Evolutionary conservation across 2,888 invertebrate species (phyloP), one percentile per base, ranked within the genome.

Genomic region (Hemicrepidius hirtus): DNA sequence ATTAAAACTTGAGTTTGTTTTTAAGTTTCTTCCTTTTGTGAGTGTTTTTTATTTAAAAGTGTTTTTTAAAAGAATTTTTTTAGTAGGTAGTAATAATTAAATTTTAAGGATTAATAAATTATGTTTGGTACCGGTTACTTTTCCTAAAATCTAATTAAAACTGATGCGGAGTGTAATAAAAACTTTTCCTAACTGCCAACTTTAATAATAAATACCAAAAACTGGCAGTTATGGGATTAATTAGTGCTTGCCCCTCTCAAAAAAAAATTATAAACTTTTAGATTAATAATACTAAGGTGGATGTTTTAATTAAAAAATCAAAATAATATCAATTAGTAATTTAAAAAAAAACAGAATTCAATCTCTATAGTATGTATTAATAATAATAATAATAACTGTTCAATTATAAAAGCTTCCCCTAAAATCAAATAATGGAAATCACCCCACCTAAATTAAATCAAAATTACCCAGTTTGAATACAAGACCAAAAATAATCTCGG

Each of bases 171-270:
- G 44, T 44, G 44, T 44, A 44, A 18, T 44, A 44, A 59, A 35
- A 59, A 55, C 21, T 55, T 35, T 28, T 16, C 16, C 24, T 13
- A 55, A 55, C 35, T 55, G 35, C 2, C 24, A 28, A 12, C 35
- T 55, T 13, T 5, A 28, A 32, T 32, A n/a, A 32, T 28, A 32
- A 44, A 44, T 32, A 46, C 10, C 16, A 2, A 32, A 24, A n/a
- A 53, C 28, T 53, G 28, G 21, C 21, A 53, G 53, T 50, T 50
- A 18, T 28, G 53, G 53, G 32, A 50, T 50, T 53, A n/a, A 28
- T 7, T 53, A 53, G 53, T 28, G 53, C 28, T 28, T 53, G 53
- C 53, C 12, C 12, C n/a, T n/a, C n/a, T n/a, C n/a, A n/a, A n/a
- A n/a, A 53, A 24, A 53, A 16, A 53, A 53, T 53, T n/a, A 18